Percentiles rank a stretch among this genome's conserved stretches.
Conservation (phyloP, 2,888 invertebrate genomes). For the Ormyrus thymus region DNA sequence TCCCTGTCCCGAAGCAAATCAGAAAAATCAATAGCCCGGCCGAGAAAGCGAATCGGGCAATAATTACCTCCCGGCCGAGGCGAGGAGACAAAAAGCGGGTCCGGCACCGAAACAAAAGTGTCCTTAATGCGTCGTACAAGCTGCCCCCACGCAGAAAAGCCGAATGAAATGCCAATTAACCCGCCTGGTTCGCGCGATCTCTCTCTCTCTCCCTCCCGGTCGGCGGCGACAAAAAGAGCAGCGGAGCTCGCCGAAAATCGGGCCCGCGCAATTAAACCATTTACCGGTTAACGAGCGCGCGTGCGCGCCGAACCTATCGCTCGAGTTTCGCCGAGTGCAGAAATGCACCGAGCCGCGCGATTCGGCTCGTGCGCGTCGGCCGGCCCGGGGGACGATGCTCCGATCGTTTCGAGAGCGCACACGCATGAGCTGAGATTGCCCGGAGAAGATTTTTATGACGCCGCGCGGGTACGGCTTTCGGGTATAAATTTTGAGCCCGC, state of each 20-base stretch:
- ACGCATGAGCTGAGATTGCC: neutral
- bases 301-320: neutral
- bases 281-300: conserved; percentile 18
- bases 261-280: conserved; percentile 25
- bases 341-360: neutral
- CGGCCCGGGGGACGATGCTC: neutral
- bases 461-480: conserved; percentile 5
- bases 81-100: too few relatives aligned
- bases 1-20: too few relatives aligned
- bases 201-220: conserved; percentile 4
- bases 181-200: neutral
- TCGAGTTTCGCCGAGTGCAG: conserved; percentile 6
- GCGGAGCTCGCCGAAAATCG: conserved; percentile 9
- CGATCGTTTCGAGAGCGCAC: conserved; percentile 2
- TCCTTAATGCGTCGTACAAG: too few relatives aligned
- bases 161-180: conserved; percentile 41
- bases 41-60: too few relatives aligned
- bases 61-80: too few relatives aligned
- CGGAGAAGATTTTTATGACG: conserved; percentile 31
- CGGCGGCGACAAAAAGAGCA: neutral
- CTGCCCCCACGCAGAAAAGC: conserved; percentile 16
- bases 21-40: too few relatives aligned
- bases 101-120: too few relatives aligned
- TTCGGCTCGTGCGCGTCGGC: conserved; percentile 18
- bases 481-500: conserved; percentile 13